Base-by-base conservation (phyloP, 1,140 invertebrate species). In the Acromyrmex heyeri region DNA sequence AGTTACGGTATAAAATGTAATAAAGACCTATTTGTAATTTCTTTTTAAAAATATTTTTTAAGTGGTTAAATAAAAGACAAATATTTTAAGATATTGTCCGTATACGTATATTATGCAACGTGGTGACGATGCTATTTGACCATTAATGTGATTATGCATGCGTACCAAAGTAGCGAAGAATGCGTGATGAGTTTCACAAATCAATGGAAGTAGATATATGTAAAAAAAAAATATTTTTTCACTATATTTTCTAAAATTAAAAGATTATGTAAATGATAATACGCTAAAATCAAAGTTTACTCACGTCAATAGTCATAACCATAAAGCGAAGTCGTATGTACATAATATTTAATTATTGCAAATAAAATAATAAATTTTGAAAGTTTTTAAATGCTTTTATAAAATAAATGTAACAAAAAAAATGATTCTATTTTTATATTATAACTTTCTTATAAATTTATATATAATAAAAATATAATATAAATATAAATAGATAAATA, bases 21-120 rank as follows among this genome's bases (percentile, higher is more conserved):
- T 30, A 3, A 3, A 30, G 30, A 0, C 18, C 0, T 57, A 2
- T 5, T 34, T 57, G 8, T 12, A 55, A 4, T 53, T 48, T 69
- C 2, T 30, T n/a, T n/a, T 55, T 53, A 77, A 77, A 75, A 75
- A 44, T 14, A 62, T 24, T 8, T 77, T 44, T 76, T 30, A 65
- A 50, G 3, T 27, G 0, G 55, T 2, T 44, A 69, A 48, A 27
- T 18, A 21, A 8, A 48, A 62, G 59, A 77, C 4, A 16, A 38
- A 77, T 30, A 16, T 27, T 48, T 48, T 10, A 44, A 77, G 30
- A 38, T 38, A 38, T 24, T 24, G 8, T 34, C 3, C 1, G 5
- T 21, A 27, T 38, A 38, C 24, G n/a, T 57, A 38, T 38, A 27
- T 57, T 57, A 57, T 14, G n/a, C 12, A 82, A 72, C 12, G 14